A percentile compares a stretch with the other conserved stretches of the same genome.
Evolutionary conservation across 2,888 invertebrate species (phyloP).

Genomic region (Cataglyphis rosenhaueri): DNA sequence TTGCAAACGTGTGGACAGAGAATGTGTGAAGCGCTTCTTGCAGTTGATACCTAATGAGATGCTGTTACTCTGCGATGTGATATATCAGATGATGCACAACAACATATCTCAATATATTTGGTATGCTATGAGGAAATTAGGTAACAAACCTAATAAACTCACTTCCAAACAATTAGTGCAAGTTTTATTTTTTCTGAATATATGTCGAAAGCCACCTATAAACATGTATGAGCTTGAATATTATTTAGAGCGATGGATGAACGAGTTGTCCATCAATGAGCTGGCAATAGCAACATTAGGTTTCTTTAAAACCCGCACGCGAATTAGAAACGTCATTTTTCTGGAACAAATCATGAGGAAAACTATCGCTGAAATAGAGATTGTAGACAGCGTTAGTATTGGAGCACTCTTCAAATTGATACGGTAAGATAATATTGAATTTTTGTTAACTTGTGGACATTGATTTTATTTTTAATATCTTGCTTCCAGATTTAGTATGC

Average conservation of each 20-base stretch:
- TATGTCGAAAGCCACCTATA: conserved; percentile 87
- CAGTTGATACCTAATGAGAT: conserved; percentile 87
- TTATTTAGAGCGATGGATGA: conserved; percentile 86
- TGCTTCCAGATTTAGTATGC: conserved; percentile 69
- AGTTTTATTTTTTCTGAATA: conserved; percentile 88
- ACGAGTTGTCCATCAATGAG: conserved; percentile 88
- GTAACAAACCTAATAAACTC: conserved; percentile 87
- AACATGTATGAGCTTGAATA: conserved; percentile 90
- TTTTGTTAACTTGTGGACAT: not conserved
- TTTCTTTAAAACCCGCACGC: conserved; percentile 91
- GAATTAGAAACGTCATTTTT: conserved; percentile 87
- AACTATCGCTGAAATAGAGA: conserved; percentile 86
- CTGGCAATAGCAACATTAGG: conserved; percentile 91
- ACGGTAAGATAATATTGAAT: conserved; percentile 65
- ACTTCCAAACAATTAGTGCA: conserved; percentile 89
- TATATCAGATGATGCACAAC: conserved; percentile 87
- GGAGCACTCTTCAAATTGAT: conserved; percentile 89
- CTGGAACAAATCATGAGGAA: conserved; percentile 86
- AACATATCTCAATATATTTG: not conserved
- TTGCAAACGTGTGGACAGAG: conserved; percentile 90
- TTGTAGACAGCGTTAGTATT: conserved; percentile 89
- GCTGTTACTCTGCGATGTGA: conserved; percentile 88
- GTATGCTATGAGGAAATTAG: conserved; percentile 85
- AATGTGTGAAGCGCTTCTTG: conserved; percentile 86
- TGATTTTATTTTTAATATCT: not conserved